Base-by-base conservation (phyloP, 2,888 invertebrate genomes). In the Andrena bicolor region DNA sequence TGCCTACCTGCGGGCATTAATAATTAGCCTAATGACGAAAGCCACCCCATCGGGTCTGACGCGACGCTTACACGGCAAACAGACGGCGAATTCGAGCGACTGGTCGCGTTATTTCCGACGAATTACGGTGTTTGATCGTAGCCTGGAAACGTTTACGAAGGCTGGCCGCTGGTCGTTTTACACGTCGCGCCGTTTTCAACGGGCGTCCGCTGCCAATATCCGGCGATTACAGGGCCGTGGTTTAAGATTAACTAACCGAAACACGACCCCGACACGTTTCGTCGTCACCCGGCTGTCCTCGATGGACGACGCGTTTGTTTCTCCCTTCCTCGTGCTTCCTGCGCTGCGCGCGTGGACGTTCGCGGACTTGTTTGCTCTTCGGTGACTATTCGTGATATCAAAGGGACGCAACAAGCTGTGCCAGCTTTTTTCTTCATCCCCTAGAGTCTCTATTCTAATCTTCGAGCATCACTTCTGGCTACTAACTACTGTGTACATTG, bases 61-160 rank as follows among this genome's bases (percentile, higher is more conserved):
- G 63, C 30, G 51, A 35, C 53, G 74, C 74, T 65, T 30, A 6
- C 49, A 30, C 26, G 30, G 71, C 61, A 56, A 78, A 77, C 69
- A 64, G 23, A 64, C 51, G 82, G 49, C 58, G 56, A 78, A 86
- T 84, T 77, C 71, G 84, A 41, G 35, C 64, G 56, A 56, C 58
- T 49, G 77, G 63, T 81, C 35, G 76, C 80, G 71, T 88, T 87
- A 82, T 87, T 87, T 80, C 76, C 82, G 77, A 78, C 80, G 75
- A 88, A 88, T 88, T 84, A 88, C 65, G 71, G 26, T 41, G 65
- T 84, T 88, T 82, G 76, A 84, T 84, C 80, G 79, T n/a, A 66
- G 23, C 48, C 69, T 56, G 61, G 70, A 56, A 60, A 77, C 73
- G 48, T 76, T 80, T 61, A 48, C 56, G 58, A 64, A 73, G 35